Evolutionary conservation across 23 tunicate species (phyloP).

Genomic region (Oikopleura dioica): DNA sequence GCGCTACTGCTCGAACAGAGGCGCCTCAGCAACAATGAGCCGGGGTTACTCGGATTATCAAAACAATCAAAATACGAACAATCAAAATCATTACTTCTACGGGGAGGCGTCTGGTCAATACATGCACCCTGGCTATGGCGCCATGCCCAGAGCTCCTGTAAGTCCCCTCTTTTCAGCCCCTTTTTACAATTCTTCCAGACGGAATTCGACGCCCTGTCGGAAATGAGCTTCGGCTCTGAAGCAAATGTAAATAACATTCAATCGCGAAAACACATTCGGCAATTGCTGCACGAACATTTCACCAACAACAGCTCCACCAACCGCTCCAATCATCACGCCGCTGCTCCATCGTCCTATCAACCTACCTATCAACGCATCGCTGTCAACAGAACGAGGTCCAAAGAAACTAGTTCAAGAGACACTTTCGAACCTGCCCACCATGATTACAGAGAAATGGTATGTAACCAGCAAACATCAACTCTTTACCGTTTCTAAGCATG

Average conservation of each 20-base stretch:
- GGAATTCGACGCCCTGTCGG: background rate
- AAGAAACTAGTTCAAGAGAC: no score
- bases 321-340: no score
- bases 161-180: background rate
- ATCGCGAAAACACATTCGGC: background rate
- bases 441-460: no score
- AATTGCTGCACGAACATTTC: background rate
- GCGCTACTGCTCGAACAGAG: background rate
- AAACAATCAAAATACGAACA: background rate
- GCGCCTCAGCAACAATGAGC: background rate
- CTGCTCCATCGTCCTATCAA: no score
- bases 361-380: no score
- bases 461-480: no score
- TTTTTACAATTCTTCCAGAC: background rate
- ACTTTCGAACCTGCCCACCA: no score
- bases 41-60: no score
- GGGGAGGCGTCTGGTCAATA: background rate
- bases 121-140: background rate
- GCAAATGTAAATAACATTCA: background rate
- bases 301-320: no score
- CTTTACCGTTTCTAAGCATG: no score
- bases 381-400: no score
- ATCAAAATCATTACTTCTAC: no score
- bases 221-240: background rate
- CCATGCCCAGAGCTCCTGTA: background rate